These are phyloP conservation scores for Ochropleura leucogaster DNA, from an alignment of 2,888 invertebrate species.

Conservation along the genomic window DNA sequence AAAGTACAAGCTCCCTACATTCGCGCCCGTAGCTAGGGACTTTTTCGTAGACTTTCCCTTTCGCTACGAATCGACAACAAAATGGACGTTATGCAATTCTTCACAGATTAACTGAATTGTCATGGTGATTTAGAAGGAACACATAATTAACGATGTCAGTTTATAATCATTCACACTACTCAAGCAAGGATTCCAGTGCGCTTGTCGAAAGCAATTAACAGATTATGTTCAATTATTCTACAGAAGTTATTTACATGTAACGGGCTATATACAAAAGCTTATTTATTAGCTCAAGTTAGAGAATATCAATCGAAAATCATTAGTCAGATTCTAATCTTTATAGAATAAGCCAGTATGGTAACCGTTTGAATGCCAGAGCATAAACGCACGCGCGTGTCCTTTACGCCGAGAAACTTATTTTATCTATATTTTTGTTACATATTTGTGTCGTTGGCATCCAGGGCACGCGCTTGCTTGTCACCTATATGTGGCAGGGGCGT, in stretches of 20 bases:
- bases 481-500: no score
- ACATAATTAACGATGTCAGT: neutral
- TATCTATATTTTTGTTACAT: no score
- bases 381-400: no score
- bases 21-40: conserved; percentile 7
- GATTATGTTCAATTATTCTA: conserved; percentile 43
- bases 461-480: no score
- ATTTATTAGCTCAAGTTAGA: neutral
- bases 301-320: neutral
- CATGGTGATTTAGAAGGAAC: neutral
- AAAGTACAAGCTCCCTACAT: neutral
- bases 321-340: neutral
- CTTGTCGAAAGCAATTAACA: conserved; percentile 26
- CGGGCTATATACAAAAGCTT: neutral
- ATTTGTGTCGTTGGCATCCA: no score
- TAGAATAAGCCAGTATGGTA: neutral
- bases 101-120: neutral
- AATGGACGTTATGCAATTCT: neutral
- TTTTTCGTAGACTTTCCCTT: conserved; percentile 18
- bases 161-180: conserved; percentile 9
- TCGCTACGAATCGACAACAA: conserved; percentile 7
- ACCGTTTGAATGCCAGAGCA: no score
- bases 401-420: no score
- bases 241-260: conserved; percentile 14
- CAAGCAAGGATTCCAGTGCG: conserved; percentile 9